phyloP scores from a whole-genome alignment of 2,113 vertebrate species.

The Odocoileus virginianus region DNA sequence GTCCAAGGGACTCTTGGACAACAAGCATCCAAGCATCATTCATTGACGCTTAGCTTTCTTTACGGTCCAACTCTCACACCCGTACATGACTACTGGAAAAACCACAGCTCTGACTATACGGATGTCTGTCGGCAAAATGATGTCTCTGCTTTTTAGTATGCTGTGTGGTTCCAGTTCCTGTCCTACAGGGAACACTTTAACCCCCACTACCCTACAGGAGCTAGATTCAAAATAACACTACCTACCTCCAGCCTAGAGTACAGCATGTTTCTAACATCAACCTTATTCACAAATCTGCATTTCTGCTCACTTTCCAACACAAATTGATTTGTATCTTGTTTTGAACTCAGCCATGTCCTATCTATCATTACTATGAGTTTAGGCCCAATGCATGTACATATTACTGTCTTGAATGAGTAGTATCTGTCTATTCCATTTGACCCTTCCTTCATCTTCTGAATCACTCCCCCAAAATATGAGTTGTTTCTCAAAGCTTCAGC shows the following conservation, averaged over 20 bases:
- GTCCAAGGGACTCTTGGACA: not conserved
- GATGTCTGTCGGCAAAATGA: not conserved
- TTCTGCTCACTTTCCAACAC: not conserved
- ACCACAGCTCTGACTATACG: not conserved
- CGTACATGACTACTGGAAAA: not conserved
- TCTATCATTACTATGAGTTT: not conserved
- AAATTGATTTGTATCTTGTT: not conserved
- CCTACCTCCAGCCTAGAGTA: not conserved
- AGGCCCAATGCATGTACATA: not conserved
- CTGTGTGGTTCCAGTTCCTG: not conserved
- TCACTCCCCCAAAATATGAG: not conserved
- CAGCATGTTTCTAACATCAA: not conserved
- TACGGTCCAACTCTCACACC: not conserved
- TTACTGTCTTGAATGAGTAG: not conserved
- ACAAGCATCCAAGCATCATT: not conserved
- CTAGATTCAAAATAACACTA: not conserved
- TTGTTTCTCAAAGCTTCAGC: not conserved
- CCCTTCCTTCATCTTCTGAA: not conserved
- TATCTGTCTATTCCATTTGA: not conserved
- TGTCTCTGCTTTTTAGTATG: not conserved
- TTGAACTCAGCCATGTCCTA: not conserved
- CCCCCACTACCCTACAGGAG: not conserved
- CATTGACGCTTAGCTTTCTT: not conserved
- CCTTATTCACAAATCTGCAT: not conserved
- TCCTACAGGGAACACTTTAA: not conserved